Percentiles rank a stretch among this genome's conserved stretches.
phyloP scores from a whole-genome alignment of 2,888 invertebrate species.

The Epirrhoe alternata region DNA sequence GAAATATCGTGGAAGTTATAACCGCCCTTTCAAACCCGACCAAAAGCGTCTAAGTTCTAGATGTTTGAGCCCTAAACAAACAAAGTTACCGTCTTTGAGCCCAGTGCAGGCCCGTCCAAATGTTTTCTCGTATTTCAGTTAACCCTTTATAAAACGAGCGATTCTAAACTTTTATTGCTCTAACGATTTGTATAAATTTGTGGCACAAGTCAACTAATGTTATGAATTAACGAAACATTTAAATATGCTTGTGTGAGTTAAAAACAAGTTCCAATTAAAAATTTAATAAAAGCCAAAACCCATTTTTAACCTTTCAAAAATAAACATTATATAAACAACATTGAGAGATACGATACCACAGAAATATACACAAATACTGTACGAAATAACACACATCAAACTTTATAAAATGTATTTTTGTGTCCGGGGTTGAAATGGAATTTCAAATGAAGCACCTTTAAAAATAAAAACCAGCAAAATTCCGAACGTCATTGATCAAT shows the following conservation, averaged over 20 bases:
- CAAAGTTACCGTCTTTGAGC: conserved; percentile 39
- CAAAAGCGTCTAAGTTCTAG: conserved; percentile 36
- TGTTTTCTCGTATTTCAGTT: conserved; percentile 24
- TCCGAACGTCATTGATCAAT: not conserved
- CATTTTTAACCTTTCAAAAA: too few species aligned
- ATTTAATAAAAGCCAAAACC: too few species aligned
- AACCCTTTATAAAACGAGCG: conserved; percentile 10
- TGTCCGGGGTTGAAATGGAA: too few species aligned
- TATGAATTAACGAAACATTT: not conserved
- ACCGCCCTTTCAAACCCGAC: conserved; percentile 33
- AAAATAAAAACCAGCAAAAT: not conserved
- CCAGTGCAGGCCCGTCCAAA: conserved; percentile 22
- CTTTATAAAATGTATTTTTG: too few species aligned
- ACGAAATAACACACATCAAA: too few species aligned
- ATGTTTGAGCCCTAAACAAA: conserved; percentile 37
- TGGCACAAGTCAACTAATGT: not conserved
- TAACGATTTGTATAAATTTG: not conserved
- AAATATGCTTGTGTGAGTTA: too few species aligned
- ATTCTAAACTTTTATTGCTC: conserved; percentile 11
- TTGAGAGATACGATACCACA: too few species aligned
- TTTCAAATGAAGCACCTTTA: too few species aligned
- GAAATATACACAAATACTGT: too few species aligned
- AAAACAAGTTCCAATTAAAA: too few species aligned
- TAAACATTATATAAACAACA: too few species aligned
- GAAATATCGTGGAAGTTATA: conserved; percentile 29